Percentiles rank a stretch among this genome's conserved stretches.
Conservation (phyloP, 2,888 invertebrate genomes). For the Empis livida region DNA sequence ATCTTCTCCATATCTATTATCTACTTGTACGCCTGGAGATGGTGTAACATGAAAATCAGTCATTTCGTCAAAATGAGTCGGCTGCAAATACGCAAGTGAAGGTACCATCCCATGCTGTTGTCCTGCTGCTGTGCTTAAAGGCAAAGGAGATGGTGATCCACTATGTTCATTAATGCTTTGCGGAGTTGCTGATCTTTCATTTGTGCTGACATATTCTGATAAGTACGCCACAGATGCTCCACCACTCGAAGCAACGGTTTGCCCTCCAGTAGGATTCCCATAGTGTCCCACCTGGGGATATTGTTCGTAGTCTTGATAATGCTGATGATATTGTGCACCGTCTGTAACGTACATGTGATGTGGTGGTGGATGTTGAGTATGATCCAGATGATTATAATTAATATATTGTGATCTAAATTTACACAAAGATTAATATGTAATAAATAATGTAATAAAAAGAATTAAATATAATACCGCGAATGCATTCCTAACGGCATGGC, state of each 20-base stretch:
- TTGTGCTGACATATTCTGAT: constrained; percentile 22
- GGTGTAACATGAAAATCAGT: constrained; percentile 49
- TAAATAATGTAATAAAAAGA: not conserved
- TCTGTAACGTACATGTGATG: constrained; percentile 14
- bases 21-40: constrained; percentile 43
- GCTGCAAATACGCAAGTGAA: constrained; percentile 41
- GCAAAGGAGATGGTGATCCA: constrained; percentile 41
- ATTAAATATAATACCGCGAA: constrained; percentile 10
- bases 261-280: constrained; percentile 26
- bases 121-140: constrained; percentile 34
- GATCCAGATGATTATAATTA: constrained; percentile 32
- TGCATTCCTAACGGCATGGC: constrained; percentile 36
- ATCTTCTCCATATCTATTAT: constrained; percentile 51
- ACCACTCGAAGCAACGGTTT: constrained; percentile 11
- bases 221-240: constrained; percentile 20
- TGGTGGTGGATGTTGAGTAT: constrained; percentile 14
- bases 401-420: constrained; percentile 34
- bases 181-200: constrained; percentile 39
- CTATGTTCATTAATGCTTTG: constrained; percentile 45
- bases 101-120: constrained; percentile 21
- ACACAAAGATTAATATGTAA: not conserved
- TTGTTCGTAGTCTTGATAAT: constrained; percentile 46
- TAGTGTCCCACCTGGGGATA: constrained; percentile 37
- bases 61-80: constrained; percentile 31
- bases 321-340: constrained; percentile 30